Percentiles rank a stretch among this genome's conserved stretches.
These are phyloP conservation scores for Sandelia bainsii DNA, from an alignment of 2,797 vertebrate species.

Conservation along the genomic window DNA sequence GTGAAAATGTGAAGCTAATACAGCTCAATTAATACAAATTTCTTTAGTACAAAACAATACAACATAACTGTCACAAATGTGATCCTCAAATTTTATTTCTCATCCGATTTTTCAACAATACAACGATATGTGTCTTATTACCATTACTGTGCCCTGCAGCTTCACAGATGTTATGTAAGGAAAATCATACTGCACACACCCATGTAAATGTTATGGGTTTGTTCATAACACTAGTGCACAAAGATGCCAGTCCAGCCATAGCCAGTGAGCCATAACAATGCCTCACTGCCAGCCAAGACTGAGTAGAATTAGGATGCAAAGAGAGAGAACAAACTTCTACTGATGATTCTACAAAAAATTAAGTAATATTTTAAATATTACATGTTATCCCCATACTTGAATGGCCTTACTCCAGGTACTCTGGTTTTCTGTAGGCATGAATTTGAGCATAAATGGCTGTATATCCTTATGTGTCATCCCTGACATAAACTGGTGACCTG, in stretches of 20 bases:
- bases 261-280: constrained; percentile 9
- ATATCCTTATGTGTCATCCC: too few relatives aligned
- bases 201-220: constrained; percentile 56
- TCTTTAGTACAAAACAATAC: too few relatives aligned
- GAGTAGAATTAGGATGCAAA: background rate
- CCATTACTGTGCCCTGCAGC: constrained; percentile 55
- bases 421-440: too few relatives aligned
- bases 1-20: background rate
- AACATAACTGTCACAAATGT: background rate
- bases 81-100: background rate
- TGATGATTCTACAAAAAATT: too few relatives aligned
- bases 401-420: too few relatives aligned
- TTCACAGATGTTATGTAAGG: constrained; percentile 62
- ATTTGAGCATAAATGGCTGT: too few relatives aligned
- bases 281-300: background rate
- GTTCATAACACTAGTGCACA: constrained; percentile 33
- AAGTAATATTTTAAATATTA: too few relatives aligned
- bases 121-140: constrained; percentile 30
- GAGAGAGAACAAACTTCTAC: background rate
- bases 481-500: too few relatives aligned
- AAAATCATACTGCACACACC: constrained; percentile 35
- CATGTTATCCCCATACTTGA: too few relatives aligned
- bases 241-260: constrained; percentile 28
- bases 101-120: background rate
- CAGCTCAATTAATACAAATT: too few relatives aligned